Base-by-base conservation (phyloP, 2,888 invertebrate genomes). In the Ophraella communa region DNA sequence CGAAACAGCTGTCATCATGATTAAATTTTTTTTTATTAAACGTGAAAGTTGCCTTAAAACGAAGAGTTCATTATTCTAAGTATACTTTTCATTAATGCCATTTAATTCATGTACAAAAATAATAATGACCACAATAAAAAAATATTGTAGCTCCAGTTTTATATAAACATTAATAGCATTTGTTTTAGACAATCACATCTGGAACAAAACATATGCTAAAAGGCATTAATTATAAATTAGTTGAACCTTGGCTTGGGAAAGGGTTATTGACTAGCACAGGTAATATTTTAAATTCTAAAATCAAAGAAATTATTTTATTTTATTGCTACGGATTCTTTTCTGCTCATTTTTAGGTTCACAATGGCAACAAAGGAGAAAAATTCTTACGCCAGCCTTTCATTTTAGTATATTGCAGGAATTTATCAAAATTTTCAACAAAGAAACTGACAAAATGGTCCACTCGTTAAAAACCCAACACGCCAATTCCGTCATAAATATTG, bases 401-500 rank as follows among this genome's bases (percentile, higher is more conserved):
- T 76, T 76, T 27, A 74, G 57, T 20, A 76, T 75, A 44, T 58
- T 76, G 3, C 71, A 74, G 54, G 59, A 75, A 51, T 76, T 74
- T 54, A 54, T 74, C 3, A 27, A 35, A 4, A 53, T 74, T 1
- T 76, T 76, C 39, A 73, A 74, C 42, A 68, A 68, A 24, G 73
- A 76, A 64, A 70, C 74, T 2, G 63, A 65, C 1, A 66, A 61
- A 44, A 57, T 76, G 23, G 70, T 76, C 1, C 51, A 72, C 1
- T 54, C 64, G 4, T 69, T 83, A 7, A 71, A 74, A 47, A 61
- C 72, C 4, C 68, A 74, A 17, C 71, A 69, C 7, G 73, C 71
- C 4, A 60, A 75, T 66, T 63, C 73, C 11, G 67, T 71, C 1
- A 73, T 81, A 21, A 80, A 87, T 72, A 77, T 87, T 4, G 78